phyloP scores from a whole-genome alignment of 2,888 invertebrate species.

The Ypsolopha sequella region DNA sequence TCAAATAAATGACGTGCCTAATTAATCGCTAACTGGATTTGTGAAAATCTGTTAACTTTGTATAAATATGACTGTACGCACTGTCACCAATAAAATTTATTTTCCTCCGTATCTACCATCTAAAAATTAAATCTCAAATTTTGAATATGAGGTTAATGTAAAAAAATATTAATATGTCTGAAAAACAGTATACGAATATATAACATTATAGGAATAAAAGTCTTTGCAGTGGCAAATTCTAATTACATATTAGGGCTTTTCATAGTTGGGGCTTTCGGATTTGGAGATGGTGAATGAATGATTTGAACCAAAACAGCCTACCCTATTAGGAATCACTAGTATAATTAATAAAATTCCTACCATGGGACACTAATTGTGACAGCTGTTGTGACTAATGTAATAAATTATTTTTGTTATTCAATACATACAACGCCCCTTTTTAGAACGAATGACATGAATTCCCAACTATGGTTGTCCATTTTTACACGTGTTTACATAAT shows the following conservation, averaged over 20 bases:
- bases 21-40: constrained; percentile 5
- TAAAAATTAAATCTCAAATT: constrained; percentile 29
- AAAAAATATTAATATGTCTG: constrained; percentile 47
- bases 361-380: constrained; percentile 9
- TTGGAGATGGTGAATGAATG: no score
- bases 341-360: constrained; percentile 3
- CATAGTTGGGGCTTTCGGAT: no score
- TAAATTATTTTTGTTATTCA: constrained; percentile 4
- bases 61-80: not conserved
- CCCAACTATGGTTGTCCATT: no score
- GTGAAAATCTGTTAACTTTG: constrained; percentile 7
- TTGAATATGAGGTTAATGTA: constrained; percentile 57
- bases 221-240: constrained; percentile 39
- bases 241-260: not conserved
- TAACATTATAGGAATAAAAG: constrained; percentile 32
- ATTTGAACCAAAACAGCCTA: no score
- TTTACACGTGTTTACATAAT: no score
- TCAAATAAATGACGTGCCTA: not conserved
- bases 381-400: constrained; percentile 12
- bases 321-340: constrained; percentile 3
- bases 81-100: constrained; percentile 1
- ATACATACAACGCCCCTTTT: no score
- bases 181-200: constrained; percentile 51
- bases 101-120: not conserved
- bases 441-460: no score